Base-by-base conservation (phyloP, 2,888 invertebrate genomes). In the Lasioglossum vierecki region DNA sequence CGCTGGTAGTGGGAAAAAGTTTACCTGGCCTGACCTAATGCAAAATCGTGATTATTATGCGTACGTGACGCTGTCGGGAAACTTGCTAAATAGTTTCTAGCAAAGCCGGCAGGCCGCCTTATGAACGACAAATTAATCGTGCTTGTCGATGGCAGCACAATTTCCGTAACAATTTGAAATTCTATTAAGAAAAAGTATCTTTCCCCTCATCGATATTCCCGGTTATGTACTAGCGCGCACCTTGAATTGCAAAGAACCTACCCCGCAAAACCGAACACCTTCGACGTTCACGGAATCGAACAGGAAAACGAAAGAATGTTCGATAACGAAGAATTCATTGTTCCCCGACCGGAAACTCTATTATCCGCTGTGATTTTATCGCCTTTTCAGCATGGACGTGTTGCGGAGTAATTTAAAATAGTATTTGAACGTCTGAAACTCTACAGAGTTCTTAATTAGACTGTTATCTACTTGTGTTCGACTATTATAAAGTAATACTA, bases 311-410 rank as follows among this genome's bases (percentile, higher is more conserved):
- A 63, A 30, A 66, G 30, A 26, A 35, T 39, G 66, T 22, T 22
- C 66, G 39, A 35, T 68, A 39, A 68, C 39, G 66, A 68, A 68
- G 39, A 39, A 39, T 68, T 35, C 66, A 68, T 68, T 68, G 35
- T 68, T 68, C 66, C 66, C 22, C 39, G 3, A 18, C 22, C 35
- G 53, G 6, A 39, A 11, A 39, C 41, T 60, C 53, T 41, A 75
- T 60, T n/a, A 44, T 44, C n/a, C 2, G 60, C 30, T 44, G 44
- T 75, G 60, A 75, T 75, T 63, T 75, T 44, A n/a, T 60, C 15
- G 44, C 41, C 22, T 41, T 30, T 26, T 63, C 73, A 35, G 39
- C 73, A 22, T 53, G 15, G 66, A 15, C 66, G 35, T 5, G 26
- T 13, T 30, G 57, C 57, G 11, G 13, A 5, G 30, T 15, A 11